Conservation (phyloP, 2,113 vertebrate genomes). For the Hippocampus comes region DNA sequence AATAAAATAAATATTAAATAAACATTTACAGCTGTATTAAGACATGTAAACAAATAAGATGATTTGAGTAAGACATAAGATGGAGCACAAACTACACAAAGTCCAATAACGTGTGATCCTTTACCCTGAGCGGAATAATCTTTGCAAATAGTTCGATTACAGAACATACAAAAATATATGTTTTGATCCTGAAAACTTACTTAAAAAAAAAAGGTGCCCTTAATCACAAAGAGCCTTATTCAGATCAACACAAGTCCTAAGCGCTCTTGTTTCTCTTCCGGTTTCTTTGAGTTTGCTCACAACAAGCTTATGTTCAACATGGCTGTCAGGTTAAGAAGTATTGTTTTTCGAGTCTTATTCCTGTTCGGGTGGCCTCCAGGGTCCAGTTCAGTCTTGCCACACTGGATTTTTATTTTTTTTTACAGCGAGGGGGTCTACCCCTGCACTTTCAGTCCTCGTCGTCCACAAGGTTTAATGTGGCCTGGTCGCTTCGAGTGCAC, state of each 20-base stretch:
- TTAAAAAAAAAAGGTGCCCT: constrained; percentile 24
- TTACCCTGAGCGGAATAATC: constrained; percentile 62
- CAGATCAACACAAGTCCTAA: constrained; percentile 26
- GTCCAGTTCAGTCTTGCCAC: constrained; percentile 52
- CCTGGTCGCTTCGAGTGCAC: constrained; percentile 54
- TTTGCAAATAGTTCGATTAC: constrained; percentile 34
- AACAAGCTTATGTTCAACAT: neutral
- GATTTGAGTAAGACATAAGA: constrained; percentile 22
- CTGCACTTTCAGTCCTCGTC: constrained; percentile 25
- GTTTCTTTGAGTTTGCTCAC: neutral
- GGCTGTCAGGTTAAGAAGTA: constrained; percentile 59
- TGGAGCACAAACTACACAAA: constrained; percentile 33
- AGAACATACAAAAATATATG: constrained; percentile 30
- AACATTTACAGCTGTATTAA: constrained; percentile 52
- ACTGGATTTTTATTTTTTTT: neutral
- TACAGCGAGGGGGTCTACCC: constrained; percentile 7
- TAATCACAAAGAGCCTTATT: constrained; percentile 33
- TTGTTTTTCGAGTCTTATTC: constrained; percentile 40
- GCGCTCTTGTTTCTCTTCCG: constrained; percentile 10
- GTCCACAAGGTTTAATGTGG: constrained; percentile 39
- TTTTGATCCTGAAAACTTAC: constrained; percentile 31
- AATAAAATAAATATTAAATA: constrained; percentile 72
- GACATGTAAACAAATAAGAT: constrained; percentile 63
- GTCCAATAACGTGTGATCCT: constrained; percentile 37
- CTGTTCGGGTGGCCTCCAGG: constrained; percentile 36